Evolutionary conservation across 2,113 vertebrate species (phyloP).

Genomic region (Gnathonemus longibarbis): DNA sequence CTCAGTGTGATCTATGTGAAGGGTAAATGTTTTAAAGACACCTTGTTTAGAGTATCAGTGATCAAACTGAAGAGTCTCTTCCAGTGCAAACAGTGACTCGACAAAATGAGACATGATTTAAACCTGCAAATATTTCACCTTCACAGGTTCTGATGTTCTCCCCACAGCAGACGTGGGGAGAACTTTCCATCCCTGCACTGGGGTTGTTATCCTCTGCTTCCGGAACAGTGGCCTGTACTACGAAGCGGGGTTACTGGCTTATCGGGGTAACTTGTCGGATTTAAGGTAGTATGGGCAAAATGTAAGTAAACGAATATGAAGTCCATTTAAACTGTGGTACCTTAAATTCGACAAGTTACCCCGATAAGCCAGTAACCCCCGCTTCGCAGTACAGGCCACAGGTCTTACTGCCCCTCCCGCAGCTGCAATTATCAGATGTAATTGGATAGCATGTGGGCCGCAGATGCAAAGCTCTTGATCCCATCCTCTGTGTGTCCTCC

Average conservation of each 20-base stretch:
- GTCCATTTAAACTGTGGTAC: no score
- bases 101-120: background rate
- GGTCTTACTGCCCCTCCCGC: background rate
- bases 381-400: no score
- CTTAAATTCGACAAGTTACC: no score
- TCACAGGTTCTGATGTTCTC: background rate
- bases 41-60: conserved; percentile 12
- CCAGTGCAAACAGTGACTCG: background rate
- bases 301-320: no score
- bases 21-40: conserved; percentile 12
- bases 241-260: no score
- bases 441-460: background rate
- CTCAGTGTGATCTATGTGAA: background rate
- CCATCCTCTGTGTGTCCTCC: background rate
- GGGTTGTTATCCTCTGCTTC: background rate
- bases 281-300: no score
- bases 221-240: background rate
- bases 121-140: background rate
- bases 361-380: no score
- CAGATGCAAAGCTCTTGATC: conserved; percentile 10
- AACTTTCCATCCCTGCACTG: no score
- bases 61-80: conserved; percentile 4
- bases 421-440: conserved; percentile 11
- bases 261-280: no score
- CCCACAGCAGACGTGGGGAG: background rate